A percentile compares a stretch with the other conserved stretches of the same genome.
phyloP scores from a whole-genome alignment of 2,113 vertebrate genomes.

The Lichenostomus cassidix region DNA sequence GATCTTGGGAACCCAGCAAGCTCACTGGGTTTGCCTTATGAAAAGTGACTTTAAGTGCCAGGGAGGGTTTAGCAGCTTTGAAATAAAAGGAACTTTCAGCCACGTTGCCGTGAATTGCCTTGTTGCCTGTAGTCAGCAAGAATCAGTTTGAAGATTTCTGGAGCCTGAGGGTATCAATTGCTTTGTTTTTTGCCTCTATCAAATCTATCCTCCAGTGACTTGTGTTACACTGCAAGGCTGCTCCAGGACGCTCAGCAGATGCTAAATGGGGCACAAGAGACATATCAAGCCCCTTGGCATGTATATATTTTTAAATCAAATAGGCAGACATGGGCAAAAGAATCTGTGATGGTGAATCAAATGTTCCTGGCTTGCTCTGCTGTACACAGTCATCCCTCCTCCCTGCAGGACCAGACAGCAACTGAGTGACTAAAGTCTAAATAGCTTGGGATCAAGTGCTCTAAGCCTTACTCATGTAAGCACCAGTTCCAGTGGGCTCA shows the following conservation, averaged over 20 bases:
- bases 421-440: slow-evolving; percentile 1
- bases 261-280: slow-evolving; percentile 71
- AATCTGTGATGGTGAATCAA: slow-evolving; percentile 47
- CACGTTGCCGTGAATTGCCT: slow-evolving; percentile 53
- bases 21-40: slow-evolving; percentile 37
- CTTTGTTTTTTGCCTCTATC: slow-evolving; percentile 70
- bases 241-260: slow-evolving; percentile 66
- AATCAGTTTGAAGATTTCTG: slow-evolving; percentile 62
- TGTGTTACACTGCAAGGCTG: slow-evolving; percentile 60
- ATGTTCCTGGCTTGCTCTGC: slow-evolving; percentile 25
- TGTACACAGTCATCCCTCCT: slow-evolving; percentile 16
- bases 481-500: slow-evolving; percentile 14
- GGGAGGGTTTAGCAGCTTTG: slow-evolving; percentile 56
- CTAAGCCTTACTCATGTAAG: background rate
- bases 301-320: slow-evolving; percentile 75
- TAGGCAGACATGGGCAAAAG: slow-evolving; percentile 57
- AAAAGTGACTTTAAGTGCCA: slow-evolving; percentile 62
- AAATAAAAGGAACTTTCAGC: slow-evolving; percentile 49
- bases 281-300: slow-evolving; percentile 63
- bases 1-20: slow-evolving; percentile 35
- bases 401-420: slow-evolving; percentile 11
- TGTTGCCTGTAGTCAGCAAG: slow-evolving; percentile 70
- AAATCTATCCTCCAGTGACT: slow-evolving; percentile 66
- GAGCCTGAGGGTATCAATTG: slow-evolving; percentile 69
- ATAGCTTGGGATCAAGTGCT: slow-evolving; percentile 21